Evolutionary conservation across 2,888 invertebrate species (phyloP).

Genomic region (Luperina nickerlii): DNA sequence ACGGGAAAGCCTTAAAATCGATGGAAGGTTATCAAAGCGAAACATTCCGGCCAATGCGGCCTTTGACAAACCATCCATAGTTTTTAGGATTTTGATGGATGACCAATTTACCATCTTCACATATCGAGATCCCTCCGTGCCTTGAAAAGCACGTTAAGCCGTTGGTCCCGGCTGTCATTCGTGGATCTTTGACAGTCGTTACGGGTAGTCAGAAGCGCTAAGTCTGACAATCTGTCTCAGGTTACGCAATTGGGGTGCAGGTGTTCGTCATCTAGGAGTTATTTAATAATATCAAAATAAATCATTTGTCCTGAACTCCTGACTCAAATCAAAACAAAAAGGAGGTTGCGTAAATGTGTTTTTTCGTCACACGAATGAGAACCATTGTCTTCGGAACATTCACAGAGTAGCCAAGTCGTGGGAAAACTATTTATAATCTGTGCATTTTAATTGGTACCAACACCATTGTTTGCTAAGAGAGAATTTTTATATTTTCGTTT

Average conservation of each 20-base stretch:
- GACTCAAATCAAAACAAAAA: constrained; percentile 45
- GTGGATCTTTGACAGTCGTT: neutral
- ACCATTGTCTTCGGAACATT: constrained; percentile 60
- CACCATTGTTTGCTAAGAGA: constrained; percentile 55
- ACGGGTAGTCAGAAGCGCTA: neutral
- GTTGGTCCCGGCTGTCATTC: neutral
- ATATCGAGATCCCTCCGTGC: neutral
- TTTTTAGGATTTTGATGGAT: no score
- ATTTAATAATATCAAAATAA: constrained; percentile 25
- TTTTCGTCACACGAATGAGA: constrained; percentile 64
- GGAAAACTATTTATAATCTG: constrained; percentile 59
- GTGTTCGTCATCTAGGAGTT: neutral
- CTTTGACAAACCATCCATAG: no score
- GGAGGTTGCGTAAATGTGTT: constrained; percentile 49
- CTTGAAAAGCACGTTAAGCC: neutral
- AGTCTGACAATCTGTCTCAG: neutral
- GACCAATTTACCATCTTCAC: no score
- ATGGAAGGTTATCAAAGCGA: no score
- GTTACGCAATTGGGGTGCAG: neutral
- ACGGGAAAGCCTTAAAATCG: no score
- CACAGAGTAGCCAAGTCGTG: constrained; percentile 55
- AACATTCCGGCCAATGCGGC: no score
- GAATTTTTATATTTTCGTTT: constrained; percentile 35
- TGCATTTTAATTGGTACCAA: constrained; percentile 64
- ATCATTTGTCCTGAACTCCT: constrained; percentile 6